phyloP scores from a whole-genome alignment of 1,140 invertebrate species.

The Caerostris darwini region DNA sequence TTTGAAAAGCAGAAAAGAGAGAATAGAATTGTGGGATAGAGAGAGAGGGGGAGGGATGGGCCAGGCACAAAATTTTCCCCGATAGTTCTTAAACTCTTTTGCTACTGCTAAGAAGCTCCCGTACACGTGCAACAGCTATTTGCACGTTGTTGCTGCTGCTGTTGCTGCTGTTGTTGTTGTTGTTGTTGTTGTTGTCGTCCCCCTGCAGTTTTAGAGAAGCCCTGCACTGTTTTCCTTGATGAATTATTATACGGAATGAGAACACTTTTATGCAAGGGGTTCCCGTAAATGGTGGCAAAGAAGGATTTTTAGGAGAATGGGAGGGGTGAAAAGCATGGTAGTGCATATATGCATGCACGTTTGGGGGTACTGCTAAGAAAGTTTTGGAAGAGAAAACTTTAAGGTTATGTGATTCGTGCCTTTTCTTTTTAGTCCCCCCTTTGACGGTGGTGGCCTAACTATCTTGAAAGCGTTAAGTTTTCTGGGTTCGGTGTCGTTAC shows the following conservation, averaged over 20 bases:
- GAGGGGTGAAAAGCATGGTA: not conserved
- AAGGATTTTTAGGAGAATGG: constrained; percentile 9
- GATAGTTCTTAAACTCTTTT: constrained; percentile 74
- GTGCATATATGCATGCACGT: not conserved
- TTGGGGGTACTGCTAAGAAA: not conserved
- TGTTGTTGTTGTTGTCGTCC: constrained; percentile 12
- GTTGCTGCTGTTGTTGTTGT: not conserved
- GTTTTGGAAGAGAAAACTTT: not conserved
- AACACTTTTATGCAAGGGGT: constrained; percentile 30
- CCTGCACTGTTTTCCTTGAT: constrained; percentile 38
- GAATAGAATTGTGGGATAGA: constrained; percentile 31
- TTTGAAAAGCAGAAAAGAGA: constrained; percentile 73
- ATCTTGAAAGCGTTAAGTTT: constrained; percentile 27
- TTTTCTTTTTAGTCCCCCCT: not conserved
- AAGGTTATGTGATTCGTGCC: constrained; percentile 35
- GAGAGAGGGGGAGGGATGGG: not conserved
- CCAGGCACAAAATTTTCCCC: constrained; percentile 48
- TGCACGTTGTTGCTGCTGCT: constrained; percentile 18
- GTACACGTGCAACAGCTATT: constrained; percentile 64
- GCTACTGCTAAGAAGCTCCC: constrained; percentile 46
- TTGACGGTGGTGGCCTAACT: not conserved
- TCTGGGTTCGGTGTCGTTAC: constrained; percentile 4
- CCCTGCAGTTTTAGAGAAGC: not conserved
- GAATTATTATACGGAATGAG: constrained; percentile 52
- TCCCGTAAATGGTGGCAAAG: constrained; percentile 30